A percentile compares a stretch with the other conserved stretches of the same genome.
phyloP scores from a whole-genome alignment of 2,888 invertebrate species.

The Pedicia rivosa region DNA sequence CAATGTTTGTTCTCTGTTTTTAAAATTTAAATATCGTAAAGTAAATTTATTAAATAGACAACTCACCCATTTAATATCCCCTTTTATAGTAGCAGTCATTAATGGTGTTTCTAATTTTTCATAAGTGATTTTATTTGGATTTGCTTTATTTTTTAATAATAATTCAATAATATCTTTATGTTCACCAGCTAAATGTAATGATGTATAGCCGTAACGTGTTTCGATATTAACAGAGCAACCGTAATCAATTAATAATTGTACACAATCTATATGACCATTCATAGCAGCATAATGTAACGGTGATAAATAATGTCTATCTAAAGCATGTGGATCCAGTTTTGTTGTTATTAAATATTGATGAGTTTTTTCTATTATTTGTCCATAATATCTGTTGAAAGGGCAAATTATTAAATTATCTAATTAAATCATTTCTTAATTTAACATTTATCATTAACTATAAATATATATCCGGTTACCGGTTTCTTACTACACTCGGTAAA shows the following conservation, averaged over 20 bases:
- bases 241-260: constrained; percentile 41
- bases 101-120: constrained; percentile 41
- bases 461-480: no score
- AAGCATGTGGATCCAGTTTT: constrained; percentile 21
- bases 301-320: constrained; percentile 31
- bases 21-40: no score
- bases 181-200: constrained; percentile 51
- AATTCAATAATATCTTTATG: constrained; percentile 38
- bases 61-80: constrained; percentile 35
- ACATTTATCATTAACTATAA: no score
- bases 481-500: no score
- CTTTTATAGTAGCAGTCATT: constrained; percentile 43
- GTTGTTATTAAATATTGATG: constrained; percentile 33
- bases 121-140: constrained; percentile 42
- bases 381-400: no score
- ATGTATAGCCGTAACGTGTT: constrained; percentile 46
- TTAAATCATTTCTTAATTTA: no score
- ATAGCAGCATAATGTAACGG: constrained; percentile 61
- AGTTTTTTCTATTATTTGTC: constrained; percentile 8
- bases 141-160: constrained; percentile 38
- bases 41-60: no score
- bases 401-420: no score
- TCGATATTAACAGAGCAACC: constrained; percentile 44
- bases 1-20: no score
- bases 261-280: constrained; percentile 43